Base-by-base conservation (phyloP, 2,113 vertebrate genomes). In the Dipodomys merriami region DNA sequence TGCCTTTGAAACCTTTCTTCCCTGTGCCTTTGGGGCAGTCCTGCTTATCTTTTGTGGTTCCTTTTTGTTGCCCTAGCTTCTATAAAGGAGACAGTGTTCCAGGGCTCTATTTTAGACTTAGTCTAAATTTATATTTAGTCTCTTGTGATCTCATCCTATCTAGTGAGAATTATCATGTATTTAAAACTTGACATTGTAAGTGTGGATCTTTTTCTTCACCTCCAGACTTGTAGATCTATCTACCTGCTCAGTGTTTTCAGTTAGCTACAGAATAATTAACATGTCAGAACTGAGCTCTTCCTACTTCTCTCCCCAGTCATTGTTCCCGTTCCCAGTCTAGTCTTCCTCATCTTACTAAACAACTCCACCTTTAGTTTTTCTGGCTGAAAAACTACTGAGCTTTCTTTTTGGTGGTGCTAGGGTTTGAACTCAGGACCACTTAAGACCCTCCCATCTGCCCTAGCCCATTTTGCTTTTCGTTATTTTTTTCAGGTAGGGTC, bases 181-280 rank as follows among this genome's bases (percentile, higher is more conserved):
- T 93, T 95, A 67, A 95, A 76, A 83, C 16, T 78, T 74, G 94
- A 83, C 94, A 85, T 72, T 91, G 90, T 81, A 86, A 86, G 49
- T 83, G 19, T 95, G 39, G 2, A n/a, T 94, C 69, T 90, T 71
- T 95, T 94, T 93, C 49, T 44, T 82, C 46, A 91, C 7, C 5
- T 84, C 62, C 67, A 95, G 44, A 83, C 29, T 67, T 88, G 8
- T 39, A 27, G 79, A 57, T 73, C 30, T 46, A 86, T 18, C 68
- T 91, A 25, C 49, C 46, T 74, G 64, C 60, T 93, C 64, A 79
- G 2, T 68, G 74, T 91, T 92, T 91, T 71, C 44, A 69, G 13
- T 74, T 84, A 84, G 57, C 53, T 53, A 18, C 27, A 64, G 67
- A 30, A 39, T 16, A 60, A 72, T 90, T 16, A 60, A 72, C 88